These are phyloP conservation scores for Bombyx mandarina DNA, from an alignment of 1,140 invertebrate genomes.

Conservation along the genomic window DNA sequence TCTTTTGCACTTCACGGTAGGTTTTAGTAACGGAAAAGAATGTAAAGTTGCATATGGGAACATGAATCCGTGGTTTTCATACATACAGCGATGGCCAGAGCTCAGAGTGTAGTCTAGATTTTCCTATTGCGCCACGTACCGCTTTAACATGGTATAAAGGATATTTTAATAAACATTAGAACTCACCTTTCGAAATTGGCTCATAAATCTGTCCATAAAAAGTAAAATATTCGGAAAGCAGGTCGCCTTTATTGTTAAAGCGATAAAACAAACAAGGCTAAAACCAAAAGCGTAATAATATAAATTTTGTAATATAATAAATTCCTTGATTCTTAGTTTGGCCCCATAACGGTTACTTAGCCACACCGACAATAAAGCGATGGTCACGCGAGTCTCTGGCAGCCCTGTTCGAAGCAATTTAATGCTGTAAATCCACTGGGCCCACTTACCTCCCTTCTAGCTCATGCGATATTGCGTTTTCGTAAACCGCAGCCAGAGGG, in stretches of 20 bases:
- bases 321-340: slow-evolving; percentile 8
- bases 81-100: too few species aligned
- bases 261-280: slow-evolving; percentile 20
- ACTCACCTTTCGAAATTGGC: too few species aligned
- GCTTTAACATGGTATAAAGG: too few species aligned
- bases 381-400: slow-evolving; percentile 20
- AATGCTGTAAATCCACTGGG: slow-evolving; percentile 67
- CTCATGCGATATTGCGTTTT: slow-evolving; percentile 69
- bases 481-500: slow-evolving; percentile 50
- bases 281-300: slow-evolving; percentile 16
- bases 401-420: slow-evolving; percentile 63
- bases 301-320: slow-evolving; percentile 8
- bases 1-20: too few species aligned
- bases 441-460: slow-evolving; percentile 63
- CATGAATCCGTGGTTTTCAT: too few species aligned
- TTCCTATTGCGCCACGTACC: too few species aligned
- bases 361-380: slow-evolving; percentile 15
- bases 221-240: too few species aligned
- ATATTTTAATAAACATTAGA: too few species aligned
- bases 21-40: too few species aligned
- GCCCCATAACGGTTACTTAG: slow-evolving; percentile 15
- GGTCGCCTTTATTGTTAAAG: neutral
- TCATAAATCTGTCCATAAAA: too few species aligned
- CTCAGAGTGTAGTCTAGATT: too few species aligned
- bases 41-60: too few species aligned